Percentiles rank a stretch among this genome's conserved stretches.
phyloP scores from a whole-genome alignment of 2,888 invertebrate species.

The Phaonia tiefii region DNA sequence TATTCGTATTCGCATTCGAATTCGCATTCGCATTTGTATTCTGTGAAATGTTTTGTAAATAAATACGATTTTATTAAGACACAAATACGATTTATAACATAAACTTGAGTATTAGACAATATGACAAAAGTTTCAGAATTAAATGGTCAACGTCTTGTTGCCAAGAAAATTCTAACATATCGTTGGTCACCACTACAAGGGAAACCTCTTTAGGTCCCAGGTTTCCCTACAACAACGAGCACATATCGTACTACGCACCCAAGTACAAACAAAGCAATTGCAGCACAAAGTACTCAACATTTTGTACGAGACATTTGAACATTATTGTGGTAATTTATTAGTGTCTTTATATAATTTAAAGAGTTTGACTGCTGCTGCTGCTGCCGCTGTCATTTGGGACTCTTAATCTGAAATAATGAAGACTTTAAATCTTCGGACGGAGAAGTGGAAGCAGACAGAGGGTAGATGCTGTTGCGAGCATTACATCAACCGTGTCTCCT shows the following conservation, averaged over 20 bases:
- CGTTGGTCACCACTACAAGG: too few species aligned
- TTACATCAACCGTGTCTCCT: constrained; percentile 7
- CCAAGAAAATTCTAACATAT: not conserved
- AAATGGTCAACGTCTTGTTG: constrained; percentile 27
- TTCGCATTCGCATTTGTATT: not conserved
- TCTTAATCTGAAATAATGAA: not conserved
- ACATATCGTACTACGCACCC: too few species aligned
- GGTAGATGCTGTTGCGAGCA: not conserved
- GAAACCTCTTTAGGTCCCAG: too few species aligned
- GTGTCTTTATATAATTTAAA: too few species aligned
- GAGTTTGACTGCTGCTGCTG: not conserved
- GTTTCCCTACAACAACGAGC: too few species aligned
- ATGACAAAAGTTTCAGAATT: constrained; percentile 53
- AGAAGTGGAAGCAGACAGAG: not conserved
- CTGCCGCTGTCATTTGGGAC: not conserved
- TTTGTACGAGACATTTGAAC: too few species aligned
- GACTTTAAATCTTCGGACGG: not conserved
- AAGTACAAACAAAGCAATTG: too few species aligned
- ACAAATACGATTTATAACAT: constrained; percentile 57
- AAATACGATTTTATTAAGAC: constrained; percentile 62
- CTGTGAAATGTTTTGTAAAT: constrained; percentile 39
- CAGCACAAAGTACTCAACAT: too few species aligned
- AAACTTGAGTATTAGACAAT: constrained; percentile 55
- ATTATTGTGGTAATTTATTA: too few species aligned
- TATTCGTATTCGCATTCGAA: too few species aligned